These are phyloP conservation scores for Burhinus oedicnemus DNA, from an alignment of 2,113 vertebrate species.

Conservation along the genomic window DNA sequence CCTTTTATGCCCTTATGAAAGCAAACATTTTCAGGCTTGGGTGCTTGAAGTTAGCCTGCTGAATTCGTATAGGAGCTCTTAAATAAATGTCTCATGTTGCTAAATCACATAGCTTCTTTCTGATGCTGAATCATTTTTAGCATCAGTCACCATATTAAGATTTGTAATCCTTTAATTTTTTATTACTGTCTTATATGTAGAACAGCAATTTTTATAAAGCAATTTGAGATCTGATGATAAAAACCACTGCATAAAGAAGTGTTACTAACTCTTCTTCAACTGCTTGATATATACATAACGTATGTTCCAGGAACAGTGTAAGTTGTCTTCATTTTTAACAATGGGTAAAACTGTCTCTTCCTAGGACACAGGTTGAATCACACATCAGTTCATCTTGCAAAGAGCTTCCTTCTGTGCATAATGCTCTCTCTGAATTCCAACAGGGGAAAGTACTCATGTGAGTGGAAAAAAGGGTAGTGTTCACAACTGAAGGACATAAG, in stretches of 20 bases:
- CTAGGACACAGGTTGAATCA: not conserved
- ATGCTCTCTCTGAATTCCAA: not conserved
- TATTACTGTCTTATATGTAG: not conserved
- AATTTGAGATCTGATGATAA: not conserved
- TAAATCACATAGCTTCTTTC: not conserved
- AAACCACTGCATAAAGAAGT: not conserved
- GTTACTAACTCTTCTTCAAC: not conserved
- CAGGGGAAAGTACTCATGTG: not conserved
- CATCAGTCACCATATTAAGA: not conserved
- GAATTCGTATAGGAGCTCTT: not conserved
- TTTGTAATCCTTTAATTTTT: not conserved
- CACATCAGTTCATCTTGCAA: not conserved
- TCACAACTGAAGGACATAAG: not conserved
- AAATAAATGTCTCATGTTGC: not conserved
- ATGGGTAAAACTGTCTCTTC: not conserved
- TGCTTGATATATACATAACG: not conserved
- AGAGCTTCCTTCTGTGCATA: not conserved
- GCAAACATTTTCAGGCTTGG: not conserved
- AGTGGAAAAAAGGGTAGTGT: not conserved
- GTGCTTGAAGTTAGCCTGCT: not conserved
- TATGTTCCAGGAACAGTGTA: not conserved
- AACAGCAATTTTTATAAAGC: not conserved
- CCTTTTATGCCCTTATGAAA: not conserved
- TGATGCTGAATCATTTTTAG: not conserved
- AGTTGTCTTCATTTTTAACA: not conserved